phyloP scores from a whole-genome alignment of 2,888 invertebrate species.

The Latheticus oryzae region DNA sequence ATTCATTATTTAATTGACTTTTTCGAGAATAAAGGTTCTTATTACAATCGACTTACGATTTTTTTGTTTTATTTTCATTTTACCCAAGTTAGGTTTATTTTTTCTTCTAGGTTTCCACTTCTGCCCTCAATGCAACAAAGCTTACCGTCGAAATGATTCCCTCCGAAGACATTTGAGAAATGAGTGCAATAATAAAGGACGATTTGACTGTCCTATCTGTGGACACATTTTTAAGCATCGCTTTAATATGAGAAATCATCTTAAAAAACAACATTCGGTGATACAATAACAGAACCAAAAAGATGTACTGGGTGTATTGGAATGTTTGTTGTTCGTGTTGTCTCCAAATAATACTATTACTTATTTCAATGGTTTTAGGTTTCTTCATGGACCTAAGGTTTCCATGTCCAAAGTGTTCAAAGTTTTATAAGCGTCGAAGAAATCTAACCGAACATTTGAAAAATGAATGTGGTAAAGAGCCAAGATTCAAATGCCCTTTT shows the following conservation, averaged over 20 bases:
- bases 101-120: conserved; percentile 35
- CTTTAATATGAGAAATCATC: conserved; percentile 63
- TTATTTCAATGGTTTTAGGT: conserved; percentile 18
- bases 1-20: conserved; percentile 4
- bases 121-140: conserved; percentile 61
- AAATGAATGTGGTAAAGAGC: conserved; percentile 68
- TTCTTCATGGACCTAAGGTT: conserved; percentile 11
- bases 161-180: conserved; percentile 65
- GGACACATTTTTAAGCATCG: conserved; percentile 64
- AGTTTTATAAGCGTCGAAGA: conserved; percentile 64
- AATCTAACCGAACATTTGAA: conserved; percentile 66
- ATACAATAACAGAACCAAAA: conserved; percentile 14
- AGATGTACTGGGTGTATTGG: conserved; percentile 10
- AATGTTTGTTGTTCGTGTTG: conserved; percentile 4
- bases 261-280: conserved; percentile 33
- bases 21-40: conserved; percentile 3
- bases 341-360: background rate
- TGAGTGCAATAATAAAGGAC: conserved; percentile 65
- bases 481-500: conserved; percentile 72
- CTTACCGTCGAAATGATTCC: conserved; percentile 63
- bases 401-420: conserved; percentile 64
- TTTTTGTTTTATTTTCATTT: too few species aligned
- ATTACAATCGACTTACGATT: too few species aligned
- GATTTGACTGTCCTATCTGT: conserved; percentile 62
- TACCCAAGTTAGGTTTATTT: conserved; percentile 15